Evolutionary conservation across 1,140 invertebrate genomes (phyloP).

Genomic region (Drosophila arizonae): DNA sequence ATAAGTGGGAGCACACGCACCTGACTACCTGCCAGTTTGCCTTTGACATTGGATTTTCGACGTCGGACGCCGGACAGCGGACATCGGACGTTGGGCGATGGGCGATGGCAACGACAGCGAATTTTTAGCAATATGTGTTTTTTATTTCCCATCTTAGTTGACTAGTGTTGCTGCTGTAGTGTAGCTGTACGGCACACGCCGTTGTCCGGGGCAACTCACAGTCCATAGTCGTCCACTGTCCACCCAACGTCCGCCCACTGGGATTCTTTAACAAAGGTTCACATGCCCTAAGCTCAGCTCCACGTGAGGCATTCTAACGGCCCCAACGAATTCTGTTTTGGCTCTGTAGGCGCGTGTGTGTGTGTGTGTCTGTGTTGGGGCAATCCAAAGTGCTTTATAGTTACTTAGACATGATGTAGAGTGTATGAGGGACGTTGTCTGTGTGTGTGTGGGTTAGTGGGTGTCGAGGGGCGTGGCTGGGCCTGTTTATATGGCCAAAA

Average conservation of each 20-base stretch:
- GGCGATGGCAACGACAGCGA: slow-evolving; percentile 24
- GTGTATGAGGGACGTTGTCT: no score
- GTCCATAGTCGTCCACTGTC: neutral
- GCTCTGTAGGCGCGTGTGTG: slow-evolving; percentile 7
- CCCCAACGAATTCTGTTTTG: slow-evolving; percentile 15
- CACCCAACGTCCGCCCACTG: neutral
- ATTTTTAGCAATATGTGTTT: slow-evolving; percentile 78
- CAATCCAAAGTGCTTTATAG: slow-evolving; percentile 51
- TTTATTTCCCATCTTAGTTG: slow-evolving; percentile 53
- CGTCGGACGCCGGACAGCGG: neutral
- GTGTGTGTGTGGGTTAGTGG: neutral
- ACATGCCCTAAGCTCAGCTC: slow-evolving; percentile 1
- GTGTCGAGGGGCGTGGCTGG: neutral
- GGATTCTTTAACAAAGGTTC: slow-evolving; percentile 8
- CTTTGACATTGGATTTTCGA: slow-evolving; percentile 52
- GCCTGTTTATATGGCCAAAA: slow-evolving; percentile 53
- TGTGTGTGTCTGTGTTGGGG: slow-evolving; percentile 14
- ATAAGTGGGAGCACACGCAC: slow-evolving; percentile 74
- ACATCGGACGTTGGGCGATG: no score
- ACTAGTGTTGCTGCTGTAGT: slow-evolving; percentile 14
- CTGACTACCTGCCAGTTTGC: slow-evolving; percentile 46
- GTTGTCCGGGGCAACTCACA: slow-evolving; percentile 31
- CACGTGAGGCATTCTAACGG: slow-evolving; percentile 31
- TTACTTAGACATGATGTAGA: slow-evolving; percentile 41
- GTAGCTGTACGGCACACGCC: slow-evolving; percentile 1